Evolutionary conservation across 2,888 invertebrate genomes (phyloP), one percentile per base, ranked within the genome.

Genomic region (Pegoplata infirma): DNA sequence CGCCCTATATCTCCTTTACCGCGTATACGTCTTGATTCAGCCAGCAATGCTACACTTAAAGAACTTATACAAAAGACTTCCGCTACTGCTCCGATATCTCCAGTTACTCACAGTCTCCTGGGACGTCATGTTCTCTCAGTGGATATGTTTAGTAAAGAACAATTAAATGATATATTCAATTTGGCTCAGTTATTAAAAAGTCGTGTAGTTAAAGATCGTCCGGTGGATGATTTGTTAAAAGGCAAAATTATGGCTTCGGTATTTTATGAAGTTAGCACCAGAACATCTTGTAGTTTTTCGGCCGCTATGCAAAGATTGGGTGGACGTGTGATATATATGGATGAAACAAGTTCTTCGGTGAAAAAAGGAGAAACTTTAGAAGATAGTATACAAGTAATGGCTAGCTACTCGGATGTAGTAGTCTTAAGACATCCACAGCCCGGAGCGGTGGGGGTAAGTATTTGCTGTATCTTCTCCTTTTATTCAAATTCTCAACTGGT

Each of bases 231-330:
- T 85, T 93, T 98, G 80, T 90, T 98, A 40, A 94, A 93, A 88
- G 98, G 98, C 46, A 98, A 97, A 91, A 92, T 98, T 3, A 95
- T 99, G 96, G 96, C 98, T 3, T 96, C 96, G 0, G 93, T 99
- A 86, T 99, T 99, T 90, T 99, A 97, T 90, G 99, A 99, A 92
- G 97, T 95, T 0, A 98, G 98, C 87, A 99, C 99, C 0, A 92
- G 99, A 77, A 99, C 99, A 0, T 94, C 95, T 84, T 96, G 97
- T 88, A 99, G 98, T 87, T 99, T 99, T 90, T 93, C 96, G 0
- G 96, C 97, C 0, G 99, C 99, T 0, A 98, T 99, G 97, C 95
- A 97, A 88, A 92, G 98, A 80, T 92, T 99, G 5, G 99, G 99
- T 6, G 99, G 99, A 0, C 93, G 93, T 21, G 97, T 99, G 0